These are phyloP conservation scores for Formica exsecta DNA, from an alignment of 1,140 invertebrate species.

Conservation along the genomic window DNA sequence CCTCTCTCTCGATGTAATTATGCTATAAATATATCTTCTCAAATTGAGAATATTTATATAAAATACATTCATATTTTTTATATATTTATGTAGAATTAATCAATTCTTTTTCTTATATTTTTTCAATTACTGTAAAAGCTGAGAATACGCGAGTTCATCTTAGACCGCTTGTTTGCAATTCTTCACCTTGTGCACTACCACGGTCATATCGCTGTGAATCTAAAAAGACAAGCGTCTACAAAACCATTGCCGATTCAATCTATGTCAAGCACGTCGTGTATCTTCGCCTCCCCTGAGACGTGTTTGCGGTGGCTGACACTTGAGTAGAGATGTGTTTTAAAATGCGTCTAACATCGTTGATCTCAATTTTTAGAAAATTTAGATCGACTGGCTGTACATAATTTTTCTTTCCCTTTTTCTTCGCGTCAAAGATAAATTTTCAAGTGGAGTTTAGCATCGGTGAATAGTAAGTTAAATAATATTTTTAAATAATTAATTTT, in stretches of 20 bases:
- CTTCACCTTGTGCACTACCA: not conserved
- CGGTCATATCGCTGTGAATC: slow-evolving; percentile 22
- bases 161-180: slow-evolving; percentile 15
- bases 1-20: not conserved
- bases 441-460: not conserved
- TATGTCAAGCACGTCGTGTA: slow-evolving; percentile 55
- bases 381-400: slow-evolving; percentile 15
- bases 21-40: no score
- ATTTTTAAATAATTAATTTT: not conserved
- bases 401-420: not conserved
- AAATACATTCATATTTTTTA: not conserved
- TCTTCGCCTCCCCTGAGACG: slow-evolving; percentile 44
- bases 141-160: not conserved
- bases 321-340: slow-evolving; percentile 6
- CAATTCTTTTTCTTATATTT: not conserved
- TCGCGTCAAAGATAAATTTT: not conserved
- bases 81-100: no score
- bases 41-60: no score
- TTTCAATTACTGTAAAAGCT: not conserved
- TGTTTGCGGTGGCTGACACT: slow-evolving; percentile 43
- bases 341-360: slow-evolving; percentile 45
- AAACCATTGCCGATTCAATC: slow-evolving; percentile 58
- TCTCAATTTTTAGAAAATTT: slow-evolving; percentile 48
- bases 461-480: not conserved
- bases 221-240: slow-evolving; percentile 52